phyloP scores from a whole-genome alignment of 2,113 vertebrate species.

The Lepus timidus region DNA sequence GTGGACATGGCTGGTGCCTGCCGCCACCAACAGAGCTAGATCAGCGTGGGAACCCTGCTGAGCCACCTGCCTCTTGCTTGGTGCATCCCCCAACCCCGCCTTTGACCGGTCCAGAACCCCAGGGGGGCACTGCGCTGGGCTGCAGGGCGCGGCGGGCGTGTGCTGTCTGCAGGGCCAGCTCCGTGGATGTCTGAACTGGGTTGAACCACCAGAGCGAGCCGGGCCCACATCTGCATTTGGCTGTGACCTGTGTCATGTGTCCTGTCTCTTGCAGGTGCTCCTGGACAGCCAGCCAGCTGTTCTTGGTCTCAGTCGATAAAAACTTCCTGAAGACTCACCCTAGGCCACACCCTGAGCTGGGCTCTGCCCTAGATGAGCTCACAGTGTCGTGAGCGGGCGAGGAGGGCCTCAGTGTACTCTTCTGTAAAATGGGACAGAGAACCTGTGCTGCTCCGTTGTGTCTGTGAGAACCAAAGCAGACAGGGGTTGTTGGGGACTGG shows the following conservation, averaged over 20 bases:
- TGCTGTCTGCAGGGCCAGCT: not conserved
- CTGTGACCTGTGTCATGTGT: not conserved
- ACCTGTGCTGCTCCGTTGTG: accelerated
- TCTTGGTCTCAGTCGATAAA: not conserved
- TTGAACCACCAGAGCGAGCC: not conserved
- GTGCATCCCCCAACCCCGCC: not conserved
- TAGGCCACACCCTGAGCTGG: not conserved
- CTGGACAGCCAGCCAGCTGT: not conserved
- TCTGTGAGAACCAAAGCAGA: not conserved
- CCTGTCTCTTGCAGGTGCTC: not conserved
- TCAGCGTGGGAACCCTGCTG: not conserved
- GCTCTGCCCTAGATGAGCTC: not conserved
- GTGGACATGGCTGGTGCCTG: not conserved
- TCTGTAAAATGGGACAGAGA: not conserved
- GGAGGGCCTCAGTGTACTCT: not conserved
- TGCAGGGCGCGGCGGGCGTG: not conserved
- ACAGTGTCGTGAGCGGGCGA: not conserved
- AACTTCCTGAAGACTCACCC: not conserved
- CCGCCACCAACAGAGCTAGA: not conserved
- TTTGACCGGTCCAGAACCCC: not conserved
- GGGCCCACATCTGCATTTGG: not conserved
- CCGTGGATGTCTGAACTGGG: not conserved
- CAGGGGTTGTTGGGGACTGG: accelerated
- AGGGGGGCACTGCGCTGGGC: accelerated
- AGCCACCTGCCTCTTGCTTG: not conserved